These are phyloP conservation scores for Paramisgurnus dabryanus DNA, from an alignment of 2,113 vertebrate genomes.

Conservation along the genomic window DNA sequence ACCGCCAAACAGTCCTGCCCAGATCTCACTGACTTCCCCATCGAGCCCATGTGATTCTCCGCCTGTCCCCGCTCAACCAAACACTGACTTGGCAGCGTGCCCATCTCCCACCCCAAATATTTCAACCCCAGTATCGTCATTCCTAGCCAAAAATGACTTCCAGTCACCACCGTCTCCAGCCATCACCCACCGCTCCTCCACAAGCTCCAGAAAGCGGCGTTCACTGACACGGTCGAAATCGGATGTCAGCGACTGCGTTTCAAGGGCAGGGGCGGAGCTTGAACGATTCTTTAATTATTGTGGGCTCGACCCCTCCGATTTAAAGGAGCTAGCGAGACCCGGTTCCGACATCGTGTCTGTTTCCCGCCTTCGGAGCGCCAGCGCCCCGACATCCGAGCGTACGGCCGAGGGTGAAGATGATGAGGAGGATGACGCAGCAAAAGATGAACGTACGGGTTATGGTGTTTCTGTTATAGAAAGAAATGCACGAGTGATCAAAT, in stretches of 20 bases:
- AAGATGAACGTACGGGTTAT: conserved; percentile 75
- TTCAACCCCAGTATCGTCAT: background rate
- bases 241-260: conserved; percentile 74
- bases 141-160: conserved; percentile 6
- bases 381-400: conserved; percentile 84
- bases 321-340: conserved; percentile 76
- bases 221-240: conserved; percentile 77
- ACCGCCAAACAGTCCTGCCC: background rate
- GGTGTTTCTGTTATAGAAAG: conserved; percentile 89
- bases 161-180: conserved; percentile 68
- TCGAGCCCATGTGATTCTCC: conserved; percentile 36
- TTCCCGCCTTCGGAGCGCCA: conserved; percentile 85
- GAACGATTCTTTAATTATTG: conserved; percentile 98
- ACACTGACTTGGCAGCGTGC: conserved; percentile 17
- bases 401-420: conserved; percentile 60
- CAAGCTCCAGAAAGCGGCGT: conserved; percentile 72
- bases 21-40: background rate
- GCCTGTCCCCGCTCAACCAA: conserved; percentile 1
- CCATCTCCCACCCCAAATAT: background rate
- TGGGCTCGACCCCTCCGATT: conserved; percentile 84
- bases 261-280: conserved; percentile 73
- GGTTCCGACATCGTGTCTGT: conserved; percentile 90
- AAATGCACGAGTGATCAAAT: conserved; percentile 94
- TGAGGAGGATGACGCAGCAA: conserved; percentile 42
- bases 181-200: conserved; percentile 66